Evolutionary conservation across 2,113 vertebrate genomes (phyloP).

Genomic region (Antechinus stuartii): DNA sequence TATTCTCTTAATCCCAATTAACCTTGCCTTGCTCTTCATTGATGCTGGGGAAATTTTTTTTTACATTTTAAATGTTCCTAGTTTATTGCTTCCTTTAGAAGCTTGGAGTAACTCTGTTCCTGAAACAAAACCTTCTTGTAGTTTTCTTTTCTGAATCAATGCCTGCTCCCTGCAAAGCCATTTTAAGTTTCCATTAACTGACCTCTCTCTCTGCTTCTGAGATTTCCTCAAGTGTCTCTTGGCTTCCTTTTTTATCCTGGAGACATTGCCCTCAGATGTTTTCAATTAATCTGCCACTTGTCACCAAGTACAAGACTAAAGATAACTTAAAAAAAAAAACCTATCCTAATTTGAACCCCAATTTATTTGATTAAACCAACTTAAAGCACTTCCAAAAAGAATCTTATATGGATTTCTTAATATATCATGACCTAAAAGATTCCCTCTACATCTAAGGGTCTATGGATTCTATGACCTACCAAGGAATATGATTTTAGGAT

Average conservation of each 20-base stretch:
- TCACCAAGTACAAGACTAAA: not conserved
- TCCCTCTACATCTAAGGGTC: not conserved
- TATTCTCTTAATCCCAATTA: not conserved
- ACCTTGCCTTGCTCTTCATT: not conserved
- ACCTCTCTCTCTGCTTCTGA: not conserved
- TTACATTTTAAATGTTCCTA: not conserved
- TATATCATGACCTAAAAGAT: not conserved
- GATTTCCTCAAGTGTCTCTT: not conserved
- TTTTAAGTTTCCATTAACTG: not conserved
- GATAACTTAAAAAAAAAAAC: not conserved
- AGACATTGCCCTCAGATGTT: not conserved
- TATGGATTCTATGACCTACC: not conserved
- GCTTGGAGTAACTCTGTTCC: not conserved
- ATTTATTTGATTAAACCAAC: not conserved
- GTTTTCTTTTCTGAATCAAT: not conserved
- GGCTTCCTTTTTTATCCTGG: not conserved
- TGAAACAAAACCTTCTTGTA: not conserved
- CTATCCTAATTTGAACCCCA: not conserved
- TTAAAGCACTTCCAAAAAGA: not conserved
- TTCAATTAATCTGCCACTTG: not conserved
- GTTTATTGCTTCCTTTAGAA: not conserved
- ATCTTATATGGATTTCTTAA: not conserved
- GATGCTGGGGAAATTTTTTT: not conserved
- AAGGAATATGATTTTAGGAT: not conserved
- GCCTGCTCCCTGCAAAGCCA: not conserved